Evolutionary conservation across 2,797 vertebrate species (phyloP), one percentile per base, ranked within the genome.

Genomic region (Myotis vivesi): DNA sequence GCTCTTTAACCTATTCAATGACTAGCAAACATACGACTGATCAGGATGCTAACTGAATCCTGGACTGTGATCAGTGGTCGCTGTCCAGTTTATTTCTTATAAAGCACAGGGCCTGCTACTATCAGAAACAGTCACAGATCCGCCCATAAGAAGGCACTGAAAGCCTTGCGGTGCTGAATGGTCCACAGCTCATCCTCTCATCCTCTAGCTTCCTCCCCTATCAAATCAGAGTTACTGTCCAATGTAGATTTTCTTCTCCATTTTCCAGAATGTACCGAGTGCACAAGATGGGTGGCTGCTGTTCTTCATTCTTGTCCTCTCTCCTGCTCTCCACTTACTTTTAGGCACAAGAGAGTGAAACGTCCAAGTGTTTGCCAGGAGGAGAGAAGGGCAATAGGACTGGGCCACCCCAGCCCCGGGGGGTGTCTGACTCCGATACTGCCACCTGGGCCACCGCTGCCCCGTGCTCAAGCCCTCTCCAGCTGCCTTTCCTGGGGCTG

Each of bases 361-460:
- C 4, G 10, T 33, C n/a, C 23, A 25, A 49, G 22, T 8, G 2
- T 17, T 7, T 28, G 49, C 36, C 46, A 55, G 6, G 38, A 53
- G 30, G 28, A 69, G 23, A 46, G n/a, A 4, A 12, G 25, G 13
- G 5, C 46, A 17, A 1, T 33, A 1, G 3, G 20, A 17, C 30
- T 13, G 51, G 51, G 28, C n/a, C 28, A 19, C 6, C 30, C 8
- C 53, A 6, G 23, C 8, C 0, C 1, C 4, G 46, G 20, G 0
- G 6, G 72, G 11, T 5, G 19, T 28, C n/a, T 10, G 25, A 17
- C 30, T n/a, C 75, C 1, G 0, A 11, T 0, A 3, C 25, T 12
- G 44, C 38, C 2, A 3, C 71, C 49, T 41, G 8, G 33, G 57
- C 30, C 8, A 13, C 38, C 4, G 1, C 9, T 22, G 23, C 44